Base-by-base conservation (phyloP, 2,888 invertebrate species). In the Thereva unica region DNA sequence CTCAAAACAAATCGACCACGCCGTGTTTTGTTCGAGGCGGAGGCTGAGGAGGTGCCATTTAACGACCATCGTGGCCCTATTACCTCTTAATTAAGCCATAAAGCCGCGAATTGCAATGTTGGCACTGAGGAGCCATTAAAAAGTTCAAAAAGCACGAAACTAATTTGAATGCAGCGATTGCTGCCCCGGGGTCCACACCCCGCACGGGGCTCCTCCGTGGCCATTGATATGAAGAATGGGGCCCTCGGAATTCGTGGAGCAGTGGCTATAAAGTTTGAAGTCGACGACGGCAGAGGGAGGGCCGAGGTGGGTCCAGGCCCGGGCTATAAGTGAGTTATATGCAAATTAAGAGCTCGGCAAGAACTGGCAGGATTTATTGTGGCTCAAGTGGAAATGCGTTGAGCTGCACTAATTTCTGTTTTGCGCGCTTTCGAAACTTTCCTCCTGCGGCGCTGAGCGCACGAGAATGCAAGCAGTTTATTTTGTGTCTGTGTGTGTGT, bases 71-170 rank as follows among this genome's bases (percentile, higher is more conserved):
- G 37, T 53, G 55, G 55, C 23, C 10, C 55, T 7, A 55, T 55
- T 55, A 55, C 42, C 55, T 40, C 8, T 40, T 55, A 55, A 55
- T 55, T 40, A 55, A 55, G 42, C 34, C 55, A 49, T 59, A 59
- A 59, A 35, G n/a, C 37, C 41, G 59, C 12, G 47, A 44, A 4
- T 41, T 44, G 42, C n/a, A 44, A 44, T 41, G 37, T 38, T 47
- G 37, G 23, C 10, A 37, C 38, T 38, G 10, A 59, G 47, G 47
- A 59, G 35, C 45, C 12, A 59, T 59, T 59, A 38, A 59, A 23
- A 59, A 47, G 10, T 59, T 59, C 38, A 37, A 59, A 59, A 49
- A 47, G 4, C 12, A 47, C 59, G 38, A 59, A 59, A 59, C 59
- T 59, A 59, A 47, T 59, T 59, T 59, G 37, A 59, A 47, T 45